Evolutionary conservation across 2,797 vertebrate genomes (phyloP).

Genomic region (Phoxinus dragarum): DNA sequence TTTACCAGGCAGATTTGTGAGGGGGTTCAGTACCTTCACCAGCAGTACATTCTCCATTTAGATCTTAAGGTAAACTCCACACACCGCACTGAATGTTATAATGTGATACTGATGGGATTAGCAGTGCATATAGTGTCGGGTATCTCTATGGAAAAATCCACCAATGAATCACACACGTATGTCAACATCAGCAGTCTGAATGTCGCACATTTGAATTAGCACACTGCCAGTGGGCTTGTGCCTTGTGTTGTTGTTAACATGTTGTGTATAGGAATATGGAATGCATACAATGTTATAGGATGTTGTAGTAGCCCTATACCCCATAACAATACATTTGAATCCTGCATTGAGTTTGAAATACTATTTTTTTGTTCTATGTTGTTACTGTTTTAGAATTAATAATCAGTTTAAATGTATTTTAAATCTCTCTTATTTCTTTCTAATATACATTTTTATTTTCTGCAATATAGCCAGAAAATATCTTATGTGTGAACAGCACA

Average conservation of each 20-base stretch:
- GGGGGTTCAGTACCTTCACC: conserved; percentile 86
- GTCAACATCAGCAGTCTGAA: conserved; percentile 23
- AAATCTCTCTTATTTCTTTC: conserved; percentile 47
- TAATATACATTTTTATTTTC: conserved; percentile 27
- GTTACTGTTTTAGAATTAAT: neutral
- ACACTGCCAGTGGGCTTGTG: neutral
- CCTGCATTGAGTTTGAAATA: neutral
- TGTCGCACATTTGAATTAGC: conserved; percentile 26
- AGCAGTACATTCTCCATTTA: conserved; percentile 89
- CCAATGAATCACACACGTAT: conserved; percentile 15
- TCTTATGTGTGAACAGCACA: conserved; percentile 83
- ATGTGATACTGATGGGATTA: conserved; percentile 11
- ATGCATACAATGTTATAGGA: neutral
- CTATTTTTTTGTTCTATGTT: neutral
- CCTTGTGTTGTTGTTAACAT: neutral
- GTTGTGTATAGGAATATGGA: neutral
- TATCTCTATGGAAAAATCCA: conserved; percentile 31
- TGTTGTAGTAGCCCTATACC: neutral
- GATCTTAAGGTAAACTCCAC: conserved; percentile 84
- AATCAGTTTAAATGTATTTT: neutral
- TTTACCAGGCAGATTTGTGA: conserved; percentile 89
- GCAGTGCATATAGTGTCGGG: conserved; percentile 15
- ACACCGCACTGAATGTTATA: conserved; percentile 1
- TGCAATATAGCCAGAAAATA: conserved; percentile 77
- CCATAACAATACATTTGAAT: neutral